Percentiles rank a stretch among this genome's conserved stretches.
These are phyloP conservation scores for Agonopterix heracliana DNA, from an alignment of 2,888 invertebrate species.

Conservation along the genomic window DNA sequence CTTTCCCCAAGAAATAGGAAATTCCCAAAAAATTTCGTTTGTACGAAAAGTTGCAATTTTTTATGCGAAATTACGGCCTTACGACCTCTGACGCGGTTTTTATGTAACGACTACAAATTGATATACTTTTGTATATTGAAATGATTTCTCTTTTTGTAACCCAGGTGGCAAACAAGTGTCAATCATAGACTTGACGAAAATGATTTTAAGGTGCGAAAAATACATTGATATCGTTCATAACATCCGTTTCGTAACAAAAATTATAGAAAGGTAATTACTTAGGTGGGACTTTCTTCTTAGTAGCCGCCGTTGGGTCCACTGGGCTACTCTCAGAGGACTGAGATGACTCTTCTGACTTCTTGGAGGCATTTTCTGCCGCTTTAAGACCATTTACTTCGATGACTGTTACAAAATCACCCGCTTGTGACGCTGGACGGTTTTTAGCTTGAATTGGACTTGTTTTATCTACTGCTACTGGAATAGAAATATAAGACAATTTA, in stretches of 20 bases:
- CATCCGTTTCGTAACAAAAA: neutral
- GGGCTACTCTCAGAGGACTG: conserved; percentile 73
- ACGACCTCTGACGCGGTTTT: no score
- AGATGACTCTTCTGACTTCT: conserved; percentile 58
- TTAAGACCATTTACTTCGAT: conserved; percentile 91
- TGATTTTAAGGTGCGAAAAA: neutral
- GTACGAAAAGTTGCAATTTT: no score
- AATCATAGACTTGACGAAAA: no score
- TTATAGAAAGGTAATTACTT: conserved; percentile 62
- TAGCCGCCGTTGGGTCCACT: conserved; percentile 69
- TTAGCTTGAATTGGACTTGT: conserved; percentile 59
- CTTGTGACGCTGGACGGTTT: conserved; percentile 72
- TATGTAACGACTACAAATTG: no score
- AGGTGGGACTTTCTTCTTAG: conserved; percentile 80
- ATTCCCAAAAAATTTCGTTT: no score
- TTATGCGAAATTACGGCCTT: no score
- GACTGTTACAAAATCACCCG: conserved; percentile 87
- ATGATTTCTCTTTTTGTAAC: no score
- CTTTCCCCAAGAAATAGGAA: no score
- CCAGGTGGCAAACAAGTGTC: no score
- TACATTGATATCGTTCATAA: neutral
- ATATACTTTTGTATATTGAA: no score
- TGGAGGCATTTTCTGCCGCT: conserved; percentile 64
- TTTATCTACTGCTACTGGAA: conserved; percentile 52
- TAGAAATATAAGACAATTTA: conserved; percentile 7